Evolutionary conservation across 2,888 invertebrate species (phyloP), one percentile per base, ranked within the genome.

Genomic region (Parapristionchus giblindavisi): DNA sequence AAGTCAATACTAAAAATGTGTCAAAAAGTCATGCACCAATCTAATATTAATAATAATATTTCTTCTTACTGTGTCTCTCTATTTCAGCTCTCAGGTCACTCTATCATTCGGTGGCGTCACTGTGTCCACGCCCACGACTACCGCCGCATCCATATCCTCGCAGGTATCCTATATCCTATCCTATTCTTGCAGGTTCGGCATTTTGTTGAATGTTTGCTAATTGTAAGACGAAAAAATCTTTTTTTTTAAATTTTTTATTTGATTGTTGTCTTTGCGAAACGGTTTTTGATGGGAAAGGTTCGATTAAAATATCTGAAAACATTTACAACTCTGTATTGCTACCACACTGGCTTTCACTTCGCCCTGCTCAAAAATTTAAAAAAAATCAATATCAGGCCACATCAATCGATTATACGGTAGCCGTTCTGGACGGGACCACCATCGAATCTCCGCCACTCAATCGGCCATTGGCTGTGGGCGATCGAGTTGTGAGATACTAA

Each of bases 21-120:
- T n/a, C n/a, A n/a, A n/a, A n/a, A n/a, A n/a, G n/a, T n/a, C n/a
- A n/a, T n/a, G n/a, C n/a, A n/a, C n/a, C n/a, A n/a, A n/a, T n/a
- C n/a, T n/a, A n/a, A n/a, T n/a, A n/a, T n/a, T n/a, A n/a, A n/a
- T 48, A 14, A 11, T 21, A 48, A 21, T 14, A 48, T 21, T 21
- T 14, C 48, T 48, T 48, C 48, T 14, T 21, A 14, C 11, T 48
- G 11, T 24, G n/a, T n/a, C n/a, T n/a, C n/a, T n/a, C n/a, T n/a
- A 21, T 68, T 79, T 54, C 65, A 83, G 81, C 56, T 80, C 81
- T 14, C 78, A 82, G 78, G 85, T 86, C 17, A 85, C 86, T 0
- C 84, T 86, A 1, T 84, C 85, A 11, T 86, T 86, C 74, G 86
- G 86, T n/a, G 86, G 86, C 1, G 85, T 86, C 34, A 86, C 85